Base-by-base conservation (phyloP, 2,113 vertebrate genomes). In the Podarcis cretensis region DNA sequence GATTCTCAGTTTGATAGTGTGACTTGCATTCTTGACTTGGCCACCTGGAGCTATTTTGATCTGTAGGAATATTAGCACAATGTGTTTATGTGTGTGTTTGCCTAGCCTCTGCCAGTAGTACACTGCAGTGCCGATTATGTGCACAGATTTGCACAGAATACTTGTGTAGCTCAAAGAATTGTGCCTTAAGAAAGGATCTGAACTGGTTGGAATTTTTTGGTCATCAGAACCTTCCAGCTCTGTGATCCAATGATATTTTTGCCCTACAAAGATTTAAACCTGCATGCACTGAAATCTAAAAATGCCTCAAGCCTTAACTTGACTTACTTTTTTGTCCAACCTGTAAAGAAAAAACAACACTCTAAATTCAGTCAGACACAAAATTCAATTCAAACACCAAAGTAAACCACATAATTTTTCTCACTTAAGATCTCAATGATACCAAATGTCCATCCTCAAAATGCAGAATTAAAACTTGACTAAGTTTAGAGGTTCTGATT, bases 361-460 rank as follows among this genome's bases (percentile, higher is more conserved):
- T 90, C 81, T 81, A 71, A 77, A 82, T 87, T 86, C 71, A 91
- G 85, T 95, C 85, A 92, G 59, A 54, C 10, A 54, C 10, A 54
- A 54, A 54, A 54, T 54, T 54, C 10, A 54, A 3, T 54, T 54
- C 54, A 85, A 91, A 13, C 83, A 87, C 84, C 92, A 92, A 32
- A 91, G 76, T 69, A 83, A 94, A 91, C 83, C 84, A 59, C 76
- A n/a, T 35, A 75, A 40, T 0, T 66, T 90, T 77, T 85, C 87
- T 90, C 40, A 89, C 93, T 90, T 89, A 92, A 65, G 83, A 63
- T 9, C 30, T 16, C 57, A 23, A 4, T 8, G 23, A n/a, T 59
- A 21, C 2, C 0, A 68, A 8, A 74, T 0, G 0, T 21, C 76
- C 74, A 27, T 6, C n/a, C 6, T 63, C 54, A 4, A 14, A 7